A percentile compares a stretch with the other conserved stretches of the same genome.
phyloP scores from a whole-genome alignment of 2,888 invertebrate genomes.

The Eurois occulta region DNA sequence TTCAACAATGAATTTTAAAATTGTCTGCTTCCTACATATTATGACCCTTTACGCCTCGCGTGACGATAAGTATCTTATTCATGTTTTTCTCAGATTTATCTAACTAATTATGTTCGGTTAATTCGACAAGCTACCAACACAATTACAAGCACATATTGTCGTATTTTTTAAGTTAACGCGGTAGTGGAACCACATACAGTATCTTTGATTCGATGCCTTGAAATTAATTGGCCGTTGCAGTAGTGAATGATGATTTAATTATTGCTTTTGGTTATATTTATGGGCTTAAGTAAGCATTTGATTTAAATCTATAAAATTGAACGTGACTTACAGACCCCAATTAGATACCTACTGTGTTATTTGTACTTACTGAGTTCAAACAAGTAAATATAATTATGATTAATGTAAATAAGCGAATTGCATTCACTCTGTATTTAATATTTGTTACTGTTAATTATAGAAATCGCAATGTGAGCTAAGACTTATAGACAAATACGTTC shows the following conservation, averaged over 20 bases:
- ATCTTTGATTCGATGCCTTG: slow-evolving; percentile 33
- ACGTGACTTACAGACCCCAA: slow-evolving; percentile 7
- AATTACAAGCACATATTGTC: slow-evolving; percentile 16
- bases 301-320: not conserved
- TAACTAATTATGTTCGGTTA: slow-evolving; percentile 33
- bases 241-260: slow-evolving; percentile 12
- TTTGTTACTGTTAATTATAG: not conserved
- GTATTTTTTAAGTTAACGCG: slow-evolving; percentile 26
- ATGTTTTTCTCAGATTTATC: slow-evolving; percentile 50
- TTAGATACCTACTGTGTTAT: not conserved
- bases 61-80: slow-evolving; percentile 45
- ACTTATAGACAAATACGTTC: not conserved
- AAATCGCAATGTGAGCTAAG: not conserved
- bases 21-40: slow-evolving; percentile 22
- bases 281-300: not conserved
- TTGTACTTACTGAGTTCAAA: slow-evolving; percentile 12
- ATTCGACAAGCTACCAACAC: slow-evolving; percentile 25
- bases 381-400: slow-evolving; percentile 12
- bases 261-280: not conserved
- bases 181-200: slow-evolving; percentile 7
- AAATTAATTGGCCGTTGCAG: slow-evolving; percentile 26
- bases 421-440: not conserved
- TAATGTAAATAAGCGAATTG: not conserved
- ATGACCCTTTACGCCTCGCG: slow-evolving; percentile 43
- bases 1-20: slow-evolving; percentile 16